These are phyloP conservation scores for Hololepta plana DNA, from an alignment of 2,888 invertebrate genomes.

Conservation along the genomic window DNA sequence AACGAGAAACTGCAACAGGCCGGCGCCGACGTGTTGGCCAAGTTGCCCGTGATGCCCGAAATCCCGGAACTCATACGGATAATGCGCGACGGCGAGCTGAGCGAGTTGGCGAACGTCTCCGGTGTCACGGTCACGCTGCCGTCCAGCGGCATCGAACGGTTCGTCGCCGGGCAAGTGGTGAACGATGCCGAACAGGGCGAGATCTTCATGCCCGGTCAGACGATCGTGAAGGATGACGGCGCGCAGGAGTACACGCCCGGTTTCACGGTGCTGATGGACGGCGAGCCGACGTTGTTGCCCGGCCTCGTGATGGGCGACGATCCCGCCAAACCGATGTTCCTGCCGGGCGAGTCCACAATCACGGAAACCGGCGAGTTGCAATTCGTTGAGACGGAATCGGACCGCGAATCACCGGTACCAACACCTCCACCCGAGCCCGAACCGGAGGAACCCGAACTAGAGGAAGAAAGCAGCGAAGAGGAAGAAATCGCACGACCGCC, in stretches of 20 bases:
- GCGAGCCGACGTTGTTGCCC: conserved; percentile 62
- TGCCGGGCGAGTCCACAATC: conserved; percentile 25
- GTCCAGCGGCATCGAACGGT: conserved; percentile 42
- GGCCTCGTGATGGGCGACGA: conserved; percentile 55
- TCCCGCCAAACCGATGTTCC: conserved; percentile 26
- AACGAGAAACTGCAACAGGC: conserved; percentile 38
- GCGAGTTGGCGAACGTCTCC: conserved; percentile 40
- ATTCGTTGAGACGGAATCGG: conserved; percentile 24
- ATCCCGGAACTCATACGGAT: conserved; percentile 42
- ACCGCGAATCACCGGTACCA: conserved; percentile 14
- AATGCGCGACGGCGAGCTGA: conserved; percentile 38
- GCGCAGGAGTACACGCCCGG: conserved; percentile 60
- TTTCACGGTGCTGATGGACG: conserved; percentile 59
- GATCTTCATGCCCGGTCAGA: conserved; percentile 47
- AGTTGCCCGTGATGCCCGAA: conserved; percentile 42
- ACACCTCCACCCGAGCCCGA: conserved; percentile 14
- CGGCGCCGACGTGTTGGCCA: conserved; percentile 31
- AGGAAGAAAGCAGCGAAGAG: conserved; percentile 19
- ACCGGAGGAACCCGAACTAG: conserved; percentile 15
- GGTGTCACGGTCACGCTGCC: conserved; percentile 32
- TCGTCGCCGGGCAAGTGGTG: conserved; percentile 62
- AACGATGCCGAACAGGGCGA: conserved; percentile 37
- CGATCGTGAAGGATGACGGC: conserved; percentile 50
- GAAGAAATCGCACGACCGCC: conserved; percentile 12
- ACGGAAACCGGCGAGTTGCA: conserved; percentile 24